Percentiles rank a stretch among this genome's conserved stretches.
phyloP scores from a whole-genome alignment of 2,888 invertebrate species.

The Heliconius sara region DNA sequence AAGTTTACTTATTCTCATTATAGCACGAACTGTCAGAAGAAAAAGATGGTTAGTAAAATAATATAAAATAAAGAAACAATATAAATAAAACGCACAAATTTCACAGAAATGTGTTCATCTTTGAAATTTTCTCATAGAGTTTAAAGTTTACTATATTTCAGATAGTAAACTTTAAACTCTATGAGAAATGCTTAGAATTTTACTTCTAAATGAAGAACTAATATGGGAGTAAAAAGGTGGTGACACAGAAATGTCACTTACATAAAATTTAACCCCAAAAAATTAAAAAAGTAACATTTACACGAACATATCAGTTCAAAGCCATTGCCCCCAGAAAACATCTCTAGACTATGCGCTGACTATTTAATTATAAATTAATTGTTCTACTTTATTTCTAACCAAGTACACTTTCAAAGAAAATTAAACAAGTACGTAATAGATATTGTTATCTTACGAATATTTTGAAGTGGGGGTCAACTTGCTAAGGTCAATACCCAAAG shows the following conservation, averaged over 20 bases:
- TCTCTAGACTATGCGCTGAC: too few relatives aligned
- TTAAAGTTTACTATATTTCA: too few relatives aligned
- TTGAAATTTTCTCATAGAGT: too few relatives aligned
- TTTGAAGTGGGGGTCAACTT: neutral
- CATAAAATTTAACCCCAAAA: too few relatives aligned
- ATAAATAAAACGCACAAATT: neutral
- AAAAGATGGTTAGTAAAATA: too few relatives aligned
- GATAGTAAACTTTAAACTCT: neutral
- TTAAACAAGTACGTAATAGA: neutral
- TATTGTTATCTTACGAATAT: neutral
- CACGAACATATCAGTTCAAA: too few relatives aligned
- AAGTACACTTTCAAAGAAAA: neutral
- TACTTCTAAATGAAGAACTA: neutral
- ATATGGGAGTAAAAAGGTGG: neutral
- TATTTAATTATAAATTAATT: neutral
- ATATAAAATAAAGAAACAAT: too few relatives aligned
- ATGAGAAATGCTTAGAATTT: neutral
- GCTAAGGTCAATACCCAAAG: slow-evolving; percentile 6
- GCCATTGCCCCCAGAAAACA: too few relatives aligned
- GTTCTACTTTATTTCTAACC: neutral
- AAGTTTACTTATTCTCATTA: neutral
- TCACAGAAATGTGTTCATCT: neutral
- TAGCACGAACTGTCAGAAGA: too few relatives aligned
- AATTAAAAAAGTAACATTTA: too few relatives aligned
- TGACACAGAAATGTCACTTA: too few relatives aligned